A percentile compares a stretch with the other conserved stretches of the same genome.
Evolutionary conservation across 2,113 vertebrate genomes (phyloP).

Genomic region (Mesembrinibis cayennensis): DNA sequence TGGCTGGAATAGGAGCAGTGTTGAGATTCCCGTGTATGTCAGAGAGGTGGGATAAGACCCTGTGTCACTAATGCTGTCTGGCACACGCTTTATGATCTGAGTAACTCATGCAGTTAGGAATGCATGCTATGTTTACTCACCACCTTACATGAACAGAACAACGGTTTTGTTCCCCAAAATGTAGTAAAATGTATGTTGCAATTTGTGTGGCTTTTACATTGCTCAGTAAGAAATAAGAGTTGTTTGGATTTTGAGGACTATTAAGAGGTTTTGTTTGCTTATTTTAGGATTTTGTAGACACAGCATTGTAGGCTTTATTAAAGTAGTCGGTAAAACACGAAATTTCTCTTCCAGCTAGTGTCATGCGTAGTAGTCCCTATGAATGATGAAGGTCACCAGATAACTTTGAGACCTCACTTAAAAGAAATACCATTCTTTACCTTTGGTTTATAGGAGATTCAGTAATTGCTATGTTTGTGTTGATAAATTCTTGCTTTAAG

Average conservation of each 20-base stretch:
- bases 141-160: background rate
- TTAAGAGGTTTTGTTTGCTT: background rate
- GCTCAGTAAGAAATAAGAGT: background rate
- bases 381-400: background rate
- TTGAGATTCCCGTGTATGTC: background rate
- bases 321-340: background rate
- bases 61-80: background rate
- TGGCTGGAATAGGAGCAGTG: background rate
- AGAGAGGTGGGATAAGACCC: background rate
- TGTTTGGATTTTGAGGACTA: background rate
- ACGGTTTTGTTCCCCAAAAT: background rate
- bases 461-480: conserved; percentile 18
- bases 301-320: background rate
- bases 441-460: conserved; percentile 3
- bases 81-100: background rate
- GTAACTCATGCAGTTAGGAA: background rate
- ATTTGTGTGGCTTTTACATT: background rate
- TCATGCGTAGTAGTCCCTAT: background rate
- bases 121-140: background rate
- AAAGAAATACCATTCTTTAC: background rate
- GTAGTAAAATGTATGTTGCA: background rate
- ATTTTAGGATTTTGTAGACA: background rate
- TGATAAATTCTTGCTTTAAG: conserved; percentile 2
- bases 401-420: background rate
- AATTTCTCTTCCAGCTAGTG: background rate